These are phyloP conservation scores for Corythornis leucogaster DNA, from an alignment of 2,797 vertebrate species.

Conservation along the genomic window DNA sequence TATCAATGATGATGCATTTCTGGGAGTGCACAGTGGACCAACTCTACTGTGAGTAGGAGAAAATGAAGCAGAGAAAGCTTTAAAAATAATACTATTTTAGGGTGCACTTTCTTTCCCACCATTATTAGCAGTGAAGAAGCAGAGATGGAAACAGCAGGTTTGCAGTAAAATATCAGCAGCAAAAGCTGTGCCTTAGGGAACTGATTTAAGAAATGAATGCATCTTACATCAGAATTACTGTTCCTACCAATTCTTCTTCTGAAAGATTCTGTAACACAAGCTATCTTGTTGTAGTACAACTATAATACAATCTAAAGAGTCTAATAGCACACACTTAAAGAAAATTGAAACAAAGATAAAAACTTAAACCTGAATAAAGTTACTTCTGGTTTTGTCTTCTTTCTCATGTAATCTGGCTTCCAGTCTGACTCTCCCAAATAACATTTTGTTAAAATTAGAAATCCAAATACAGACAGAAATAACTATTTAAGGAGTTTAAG, in stretches of 20 bases:
- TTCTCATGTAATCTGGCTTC: background rate
- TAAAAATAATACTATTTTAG: background rate
- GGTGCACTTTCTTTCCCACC: background rate
- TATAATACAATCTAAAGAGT: background rate
- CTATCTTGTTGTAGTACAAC: background rate
- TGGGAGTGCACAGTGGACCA: constrained; percentile 88
- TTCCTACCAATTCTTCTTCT: background rate
- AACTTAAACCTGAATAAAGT: background rate
- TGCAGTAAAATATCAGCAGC: background rate
- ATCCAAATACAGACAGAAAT: background rate
- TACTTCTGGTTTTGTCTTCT: background rate
- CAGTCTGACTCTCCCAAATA: background rate
- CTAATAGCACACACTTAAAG: background rate
- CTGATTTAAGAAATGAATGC: background rate
- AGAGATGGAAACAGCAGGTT: background rate
- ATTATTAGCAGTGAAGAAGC: background rate
- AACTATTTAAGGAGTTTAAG: background rate
- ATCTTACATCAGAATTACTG: background rate
- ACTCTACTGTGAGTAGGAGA: constrained; percentile 89
- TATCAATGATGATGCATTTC: constrained; percentile 90
- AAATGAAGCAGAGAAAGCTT: background rate
- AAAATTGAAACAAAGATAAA: background rate
- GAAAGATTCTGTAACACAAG: background rate
- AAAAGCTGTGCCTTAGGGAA: background rate
- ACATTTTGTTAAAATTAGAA: background rate